Evolutionary conservation across 2,113 vertebrate species (phyloP).

Genomic region (Microtus richardsoni): DNA sequence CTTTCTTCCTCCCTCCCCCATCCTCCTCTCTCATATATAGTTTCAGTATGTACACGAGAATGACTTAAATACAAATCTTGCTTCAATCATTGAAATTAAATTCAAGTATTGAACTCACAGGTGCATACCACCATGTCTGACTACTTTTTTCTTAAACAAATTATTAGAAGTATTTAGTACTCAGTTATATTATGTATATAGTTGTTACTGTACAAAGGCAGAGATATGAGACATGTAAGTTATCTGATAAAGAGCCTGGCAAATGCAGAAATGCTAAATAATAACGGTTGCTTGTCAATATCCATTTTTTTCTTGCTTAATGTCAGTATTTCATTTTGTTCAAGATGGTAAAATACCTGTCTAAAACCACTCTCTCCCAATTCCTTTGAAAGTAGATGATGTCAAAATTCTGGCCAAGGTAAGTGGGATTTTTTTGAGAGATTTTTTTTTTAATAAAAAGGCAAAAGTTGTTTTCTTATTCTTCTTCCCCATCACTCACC

Average conservation of each 20-base stretch:
- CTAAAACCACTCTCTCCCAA: background rate
- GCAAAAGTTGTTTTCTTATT: background rate
- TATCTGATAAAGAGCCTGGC: background rate
- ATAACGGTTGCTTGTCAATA: background rate
- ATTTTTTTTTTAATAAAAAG: slow-evolving; percentile 25
- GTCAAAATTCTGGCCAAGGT: background rate
- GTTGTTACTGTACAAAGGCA: background rate
- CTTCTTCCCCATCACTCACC: background rate
- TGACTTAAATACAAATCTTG: background rate
- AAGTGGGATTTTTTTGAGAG: background rate
- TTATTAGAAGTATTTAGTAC: background rate
- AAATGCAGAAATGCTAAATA: background rate
- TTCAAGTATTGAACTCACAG: background rate
- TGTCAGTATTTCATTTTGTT: slow-evolving; percentile 17
- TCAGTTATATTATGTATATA: slow-evolving; percentile 4
- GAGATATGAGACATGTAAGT: background rate
- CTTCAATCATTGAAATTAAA: background rate
- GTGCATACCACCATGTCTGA: background rate
- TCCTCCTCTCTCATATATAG: background rate
- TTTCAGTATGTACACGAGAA: background rate
- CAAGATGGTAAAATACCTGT: background rate
- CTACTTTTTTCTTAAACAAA: slow-evolving; percentile 4
- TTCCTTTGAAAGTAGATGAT: background rate
- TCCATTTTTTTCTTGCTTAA: background rate
- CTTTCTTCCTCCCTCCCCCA: too few species aligned